Evolutionary conservation across 2,888 invertebrate species (phyloP).

Genomic region (Eupithecia subfuscata): DNA sequence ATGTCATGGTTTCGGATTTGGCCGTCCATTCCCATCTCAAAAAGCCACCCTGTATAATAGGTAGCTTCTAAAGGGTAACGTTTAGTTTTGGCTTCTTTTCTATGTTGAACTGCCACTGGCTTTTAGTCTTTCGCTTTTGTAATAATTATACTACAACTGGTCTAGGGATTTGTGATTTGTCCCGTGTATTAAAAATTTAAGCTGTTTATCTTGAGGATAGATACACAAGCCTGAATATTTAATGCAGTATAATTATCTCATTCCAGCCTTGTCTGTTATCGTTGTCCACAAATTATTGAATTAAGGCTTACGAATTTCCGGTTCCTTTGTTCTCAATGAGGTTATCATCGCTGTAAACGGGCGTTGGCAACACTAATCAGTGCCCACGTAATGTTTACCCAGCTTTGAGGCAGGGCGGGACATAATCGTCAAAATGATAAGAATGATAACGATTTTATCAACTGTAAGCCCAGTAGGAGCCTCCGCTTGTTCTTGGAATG

Average conservation of each 20-base stretch:
- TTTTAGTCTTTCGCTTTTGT: no score
- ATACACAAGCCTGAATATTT: background rate
- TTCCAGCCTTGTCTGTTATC: background rate
- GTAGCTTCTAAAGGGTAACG: background rate
- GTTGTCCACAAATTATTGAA: background rate
- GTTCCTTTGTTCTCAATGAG: slow-evolving; percentile 5
- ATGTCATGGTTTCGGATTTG: no score
- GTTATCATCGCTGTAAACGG: background rate
- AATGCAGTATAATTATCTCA: background rate
- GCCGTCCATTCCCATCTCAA: no score
- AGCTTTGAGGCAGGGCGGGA: slow-evolving; percentile 2
- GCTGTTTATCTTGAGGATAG: background rate
- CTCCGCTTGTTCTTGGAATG: background rate
- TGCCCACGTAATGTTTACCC: slow-evolving; percentile 6
- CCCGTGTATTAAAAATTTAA: background rate
- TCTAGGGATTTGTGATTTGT: background rate
- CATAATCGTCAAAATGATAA: slow-evolving; percentile 10
- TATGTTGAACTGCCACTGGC: background rate
- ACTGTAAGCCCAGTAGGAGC: slow-evolving; percentile 1
- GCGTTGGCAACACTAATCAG: slow-evolving; percentile 11
- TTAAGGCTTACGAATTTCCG: background rate
- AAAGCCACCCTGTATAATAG: no score
- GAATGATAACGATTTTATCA: slow-evolving; percentile 1
- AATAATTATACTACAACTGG: no score
- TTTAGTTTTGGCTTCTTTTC: background rate